A percentile compares a stretch with the other conserved stretches of the same genome.
Conservation (phyloP, 1,140 invertebrate species). For the Pentalonia nigronervosa region DNA sequence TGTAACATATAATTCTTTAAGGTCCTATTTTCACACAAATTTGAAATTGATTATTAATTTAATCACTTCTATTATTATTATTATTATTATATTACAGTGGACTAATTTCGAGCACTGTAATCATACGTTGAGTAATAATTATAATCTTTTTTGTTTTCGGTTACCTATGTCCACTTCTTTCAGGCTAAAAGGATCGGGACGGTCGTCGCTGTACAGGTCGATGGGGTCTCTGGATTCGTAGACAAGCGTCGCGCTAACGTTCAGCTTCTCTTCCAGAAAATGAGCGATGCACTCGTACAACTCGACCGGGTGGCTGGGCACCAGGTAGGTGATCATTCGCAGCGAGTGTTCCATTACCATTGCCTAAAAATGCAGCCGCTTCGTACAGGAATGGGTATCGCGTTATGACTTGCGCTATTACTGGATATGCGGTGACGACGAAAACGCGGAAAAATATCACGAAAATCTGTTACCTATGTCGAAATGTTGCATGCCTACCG, state of each 20-base stretch:
- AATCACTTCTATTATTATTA: too few species aligned
- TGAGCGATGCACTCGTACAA: constrained; percentile 69
- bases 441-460: not conserved
- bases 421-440: not conserved
- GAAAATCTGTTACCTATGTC: not conserved
- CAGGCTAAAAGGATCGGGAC: constrained; percentile 68
- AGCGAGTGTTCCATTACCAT: constrained; percentile 61
- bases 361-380: too few species aligned
- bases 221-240: constrained; percentile 69
- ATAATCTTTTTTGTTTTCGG: not conserved
- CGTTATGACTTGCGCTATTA: not conserved
- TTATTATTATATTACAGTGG: not conserved
- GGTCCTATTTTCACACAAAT: not conserved
- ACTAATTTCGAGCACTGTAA: not conserved
- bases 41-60: not conserved
- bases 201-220: constrained; percentile 65
- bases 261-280: constrained; percentile 67
- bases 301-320: constrained; percentile 70
- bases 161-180: constrained; percentile 70
- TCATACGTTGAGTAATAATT: not conserved
- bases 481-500: too few species aligned
- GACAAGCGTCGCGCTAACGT: constrained; percentile 67
- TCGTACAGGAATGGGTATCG: too few species aligned
- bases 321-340: constrained; percentile 70
- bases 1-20: not conserved